Percentiles rank a stretch among this genome's conserved stretches.
Conservation (phyloP, 2,888 invertebrate genomes). For the Cheilosia vernalis region DNA sequence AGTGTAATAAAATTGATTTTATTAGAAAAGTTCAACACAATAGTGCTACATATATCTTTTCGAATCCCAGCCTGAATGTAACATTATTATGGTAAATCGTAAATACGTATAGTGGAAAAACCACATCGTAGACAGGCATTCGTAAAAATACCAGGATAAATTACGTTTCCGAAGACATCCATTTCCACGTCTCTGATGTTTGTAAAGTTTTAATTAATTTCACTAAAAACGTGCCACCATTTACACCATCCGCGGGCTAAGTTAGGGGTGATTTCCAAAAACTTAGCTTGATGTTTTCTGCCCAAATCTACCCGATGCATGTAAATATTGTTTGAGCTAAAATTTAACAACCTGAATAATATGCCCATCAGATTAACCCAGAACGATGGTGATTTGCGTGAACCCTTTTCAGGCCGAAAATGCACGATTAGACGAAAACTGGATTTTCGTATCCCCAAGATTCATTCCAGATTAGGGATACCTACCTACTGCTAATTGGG, state of each 20-base stretch:
- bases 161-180: background rate
- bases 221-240: background rate
- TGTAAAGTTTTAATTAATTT: slow-evolving; percentile 10
- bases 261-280: background rate
- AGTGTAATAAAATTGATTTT: no score
- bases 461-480: background rate
- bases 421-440: background rate
- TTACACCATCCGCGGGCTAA: slow-evolving; percentile 3
- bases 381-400: slow-evolving; percentile 10
- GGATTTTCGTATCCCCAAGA: background rate
- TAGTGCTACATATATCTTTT: no score
- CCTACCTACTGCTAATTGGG: slow-evolving; percentile 6
- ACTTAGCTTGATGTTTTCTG: no score
- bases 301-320: background rate
- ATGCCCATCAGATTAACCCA: background rate
- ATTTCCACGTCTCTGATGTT: background rate
- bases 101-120: no score
- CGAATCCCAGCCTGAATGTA: no score
- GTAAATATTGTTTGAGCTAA: slow-evolving; percentile 3
- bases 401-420: slow-evolving; percentile 11
- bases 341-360: slow-evolving; percentile 1
- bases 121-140: no score
- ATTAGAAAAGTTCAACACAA: no score
- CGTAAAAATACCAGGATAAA: no score
- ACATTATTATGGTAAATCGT: no score